Base-by-base conservation (phyloP, 2,113 vertebrate species). In the Gymnorhina tibicen region DNA sequence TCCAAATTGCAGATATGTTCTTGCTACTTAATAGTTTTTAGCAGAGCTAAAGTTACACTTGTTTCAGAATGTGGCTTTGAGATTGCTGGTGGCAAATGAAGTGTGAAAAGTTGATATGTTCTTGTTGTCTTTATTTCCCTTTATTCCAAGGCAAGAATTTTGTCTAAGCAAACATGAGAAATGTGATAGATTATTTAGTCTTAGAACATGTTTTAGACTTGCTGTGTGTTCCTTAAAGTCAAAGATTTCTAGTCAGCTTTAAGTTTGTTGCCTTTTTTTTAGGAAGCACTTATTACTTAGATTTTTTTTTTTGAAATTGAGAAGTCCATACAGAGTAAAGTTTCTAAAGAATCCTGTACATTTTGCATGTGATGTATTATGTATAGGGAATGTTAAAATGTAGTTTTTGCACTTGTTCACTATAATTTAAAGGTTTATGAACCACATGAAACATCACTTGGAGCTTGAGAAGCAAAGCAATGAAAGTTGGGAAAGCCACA, bases 401-500 rank as follows among this genome's bases (percentile, higher is more conserved):
- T 39, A 46, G 24, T 12, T 5, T 91, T 88, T 96, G 46, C 88
- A 89, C 79, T 88, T 96, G 82, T 95, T 95, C 20, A 28, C 72
- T 91, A 5, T 97, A 50, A 72, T 58, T 91, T 86, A 18, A 97
- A 99, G 99, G 98, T 99, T 99, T 96, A 99, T 99, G 99, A 99
- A 99, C 98, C 99, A 99, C 96, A 99, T 99, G 99, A 99, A 99
- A 77, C 99, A 99, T 96, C 99, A 99, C 95, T 97, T 99, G 97
- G 99, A 99, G 96, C 98, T 99, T 74, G 99, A 99, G 93, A 99
- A 99, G 95, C 99, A 99, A 97, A 99, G 99, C 97, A 99, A 98
- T 42, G 99, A 99, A 97, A 99, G 99, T 26, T 99, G 99, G 99
- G 99, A 99, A 95, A 99, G 98, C 97, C 99, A 99, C 98, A 99